phyloP scores from a whole-genome alignment of 2,888 invertebrate genomes.

The Piscicola geometra region DNA sequence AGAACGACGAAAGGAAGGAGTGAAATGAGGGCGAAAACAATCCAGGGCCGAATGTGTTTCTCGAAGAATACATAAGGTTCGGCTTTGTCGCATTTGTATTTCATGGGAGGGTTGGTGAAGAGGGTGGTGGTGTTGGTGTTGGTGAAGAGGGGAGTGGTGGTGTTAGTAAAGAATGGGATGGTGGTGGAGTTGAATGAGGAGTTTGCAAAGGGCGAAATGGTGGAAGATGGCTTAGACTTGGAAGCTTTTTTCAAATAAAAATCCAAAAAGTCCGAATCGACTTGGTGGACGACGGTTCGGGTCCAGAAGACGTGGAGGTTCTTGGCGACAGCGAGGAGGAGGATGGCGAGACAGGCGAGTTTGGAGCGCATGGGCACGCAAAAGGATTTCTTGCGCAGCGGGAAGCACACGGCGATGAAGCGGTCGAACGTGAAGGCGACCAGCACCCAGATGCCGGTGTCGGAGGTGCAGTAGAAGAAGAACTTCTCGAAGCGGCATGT shows the following conservation, averaged over 20 bases:
- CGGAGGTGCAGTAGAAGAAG: constrained; percentile 48
- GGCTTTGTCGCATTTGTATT: not conserved
- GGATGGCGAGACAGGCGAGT: constrained; percentile 42
- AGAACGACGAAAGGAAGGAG: constrained; percentile 41
- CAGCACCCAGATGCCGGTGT: constrained; percentile 50
- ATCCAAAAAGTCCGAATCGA: not conserved
- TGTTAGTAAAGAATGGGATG: not conserved
- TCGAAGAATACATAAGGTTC: constrained; percentile 39
- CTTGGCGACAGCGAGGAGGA: constrained; percentile 42
- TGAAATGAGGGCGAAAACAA: constrained; percentile 40
- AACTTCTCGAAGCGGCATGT: constrained; percentile 50
- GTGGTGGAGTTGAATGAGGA: not conserved
- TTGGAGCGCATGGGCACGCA: constrained; percentile 47
- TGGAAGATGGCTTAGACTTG: not conserved
- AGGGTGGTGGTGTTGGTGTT: not conserved
- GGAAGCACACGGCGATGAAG: constrained; percentile 50
- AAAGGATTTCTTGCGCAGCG: constrained; percentile 45
- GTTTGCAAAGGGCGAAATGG: no score
- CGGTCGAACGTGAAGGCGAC: constrained; percentile 51
- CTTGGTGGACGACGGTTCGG: constrained; percentile 35
- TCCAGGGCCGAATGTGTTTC: constrained; percentile 42
- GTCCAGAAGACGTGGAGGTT: constrained; percentile 52
- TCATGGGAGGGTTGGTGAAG: not conserved
- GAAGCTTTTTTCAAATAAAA: not conserved
- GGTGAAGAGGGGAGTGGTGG: not conserved